These are phyloP conservation scores for Neomonachus schauinslandi DNA, from an alignment of 2,113 vertebrate species.

Conservation along the genomic window DNA sequence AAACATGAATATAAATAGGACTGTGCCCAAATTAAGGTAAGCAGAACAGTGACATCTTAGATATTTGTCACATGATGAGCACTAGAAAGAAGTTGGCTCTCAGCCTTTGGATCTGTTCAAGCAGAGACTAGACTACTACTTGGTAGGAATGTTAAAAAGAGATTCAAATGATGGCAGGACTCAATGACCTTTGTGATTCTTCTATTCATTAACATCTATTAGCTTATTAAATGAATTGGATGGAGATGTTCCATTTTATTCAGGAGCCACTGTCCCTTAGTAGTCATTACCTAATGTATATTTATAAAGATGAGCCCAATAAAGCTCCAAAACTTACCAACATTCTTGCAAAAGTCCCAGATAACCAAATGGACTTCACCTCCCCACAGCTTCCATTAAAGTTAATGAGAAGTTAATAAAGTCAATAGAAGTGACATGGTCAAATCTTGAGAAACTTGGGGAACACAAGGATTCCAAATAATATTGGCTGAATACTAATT, in stretches of 20 bases:
- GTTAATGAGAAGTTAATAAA: slow-evolving; percentile 77
- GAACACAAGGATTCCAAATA: neutral
- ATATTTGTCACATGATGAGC: neutral
- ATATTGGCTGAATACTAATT: slow-evolving; percentile 64
- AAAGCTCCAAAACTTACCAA: slow-evolving; percentile 60
- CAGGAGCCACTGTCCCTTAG: slow-evolving; percentile 28
- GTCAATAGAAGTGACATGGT: slow-evolving; percentile 53
- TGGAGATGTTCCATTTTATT: slow-evolving; percentile 47
- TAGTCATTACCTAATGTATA: slow-evolving; percentile 45
- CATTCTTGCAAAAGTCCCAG: slow-evolving; percentile 35
- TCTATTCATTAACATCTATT: slow-evolving; percentile 27
- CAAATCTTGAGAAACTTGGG: slow-evolving; percentile 56
- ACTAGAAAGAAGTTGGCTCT: neutral
- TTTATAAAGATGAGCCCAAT: slow-evolving; percentile 70
- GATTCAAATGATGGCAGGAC: neutral
- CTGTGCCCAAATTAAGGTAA: neutral
- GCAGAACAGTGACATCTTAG: neutral
- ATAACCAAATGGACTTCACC: slow-evolving; percentile 68
- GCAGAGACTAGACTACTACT: neutral
- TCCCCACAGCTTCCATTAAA: slow-evolving; percentile 74
- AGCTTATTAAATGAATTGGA: slow-evolving; percentile 34
- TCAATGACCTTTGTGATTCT: slow-evolving; percentile 35
- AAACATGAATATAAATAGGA: neutral
- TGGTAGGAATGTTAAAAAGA: neutral
- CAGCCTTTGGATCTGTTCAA: neutral